phyloP scores from a whole-genome alignment of 1,140 invertebrate species.

The Trachymyrmex septentrionalis region DNA sequence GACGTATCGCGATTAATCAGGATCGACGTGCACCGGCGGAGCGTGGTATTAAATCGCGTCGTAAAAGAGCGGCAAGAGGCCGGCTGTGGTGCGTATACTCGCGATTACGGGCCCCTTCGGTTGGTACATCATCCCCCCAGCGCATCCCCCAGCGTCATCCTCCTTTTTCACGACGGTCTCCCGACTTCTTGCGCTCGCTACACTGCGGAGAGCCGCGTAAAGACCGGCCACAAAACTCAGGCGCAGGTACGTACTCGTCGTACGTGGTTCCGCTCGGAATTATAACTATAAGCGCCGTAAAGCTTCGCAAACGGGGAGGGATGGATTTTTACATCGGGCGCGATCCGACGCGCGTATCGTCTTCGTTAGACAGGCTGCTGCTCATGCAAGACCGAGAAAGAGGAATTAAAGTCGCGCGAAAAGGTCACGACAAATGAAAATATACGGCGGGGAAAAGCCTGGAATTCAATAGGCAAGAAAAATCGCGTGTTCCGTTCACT shows the following conservation, averaged over 20 bases:
- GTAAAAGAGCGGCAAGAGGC: constrained; percentile 44
- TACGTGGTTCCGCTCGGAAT: constrained; percentile 41
- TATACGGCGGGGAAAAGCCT: not conserved
- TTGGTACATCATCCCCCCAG: not conserved
- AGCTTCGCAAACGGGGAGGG: constrained; percentile 27
- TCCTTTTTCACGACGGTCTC: constrained; percentile 8
- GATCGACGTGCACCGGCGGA: constrained; percentile 23
- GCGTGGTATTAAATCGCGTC: constrained; percentile 49
- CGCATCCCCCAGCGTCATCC: not conserved
- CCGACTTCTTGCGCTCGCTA: constrained; percentile 24
- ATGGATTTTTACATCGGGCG: constrained; percentile 32
- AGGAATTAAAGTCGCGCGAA: not conserved
- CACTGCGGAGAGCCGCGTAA: constrained; percentile 31
- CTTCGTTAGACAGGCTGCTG: constrained; percentile 7
- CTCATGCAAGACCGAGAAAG: not conserved
- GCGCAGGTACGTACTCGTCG: constrained; percentile 32
- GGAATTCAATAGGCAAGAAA: not conserved
- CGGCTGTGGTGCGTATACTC: not conserved
- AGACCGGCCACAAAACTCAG: constrained; percentile 42
- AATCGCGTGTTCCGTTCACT: not conserved
- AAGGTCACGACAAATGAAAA: constrained; percentile 6
- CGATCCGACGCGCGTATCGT: constrained; percentile 1
- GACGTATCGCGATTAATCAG: constrained; percentile 57
- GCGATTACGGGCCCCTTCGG: constrained; percentile 31
- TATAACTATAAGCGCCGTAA: constrained; percentile 43